Conservation (phyloP, 2,113 vertebrate genomes). For the Megaceryle torquata region DNA sequence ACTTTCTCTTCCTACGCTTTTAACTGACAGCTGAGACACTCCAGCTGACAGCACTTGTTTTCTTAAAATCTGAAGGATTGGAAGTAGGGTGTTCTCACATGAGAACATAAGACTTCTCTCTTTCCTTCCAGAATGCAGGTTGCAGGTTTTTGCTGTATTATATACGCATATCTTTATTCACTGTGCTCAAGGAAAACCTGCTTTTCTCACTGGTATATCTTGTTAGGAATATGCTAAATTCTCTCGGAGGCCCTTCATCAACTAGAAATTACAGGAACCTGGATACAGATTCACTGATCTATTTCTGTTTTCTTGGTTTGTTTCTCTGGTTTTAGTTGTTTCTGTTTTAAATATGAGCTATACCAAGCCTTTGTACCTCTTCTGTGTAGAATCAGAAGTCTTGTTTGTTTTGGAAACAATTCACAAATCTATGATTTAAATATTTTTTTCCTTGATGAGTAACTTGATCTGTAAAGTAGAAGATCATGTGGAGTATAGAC, state of each 20-base stretch:
- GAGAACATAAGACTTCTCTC: too few relatives aligned
- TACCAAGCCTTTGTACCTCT: neutral
- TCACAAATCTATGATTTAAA: neutral
- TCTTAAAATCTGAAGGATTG: neutral
- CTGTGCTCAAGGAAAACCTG: neutral
- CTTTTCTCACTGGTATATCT: neutral
- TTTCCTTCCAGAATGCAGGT: neutral
- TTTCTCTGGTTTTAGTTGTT: neutral
- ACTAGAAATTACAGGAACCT: neutral
- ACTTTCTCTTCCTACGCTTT: neutral
- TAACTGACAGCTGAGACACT: conserved; percentile 59
- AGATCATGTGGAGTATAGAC: neutral
- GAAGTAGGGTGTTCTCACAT: neutral
- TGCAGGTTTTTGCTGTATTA: neutral
- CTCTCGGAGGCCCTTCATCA: neutral
- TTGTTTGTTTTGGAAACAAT: neutral
- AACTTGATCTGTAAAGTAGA: neutral
- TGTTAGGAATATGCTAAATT: neutral
- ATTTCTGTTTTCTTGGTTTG: fast-evolving
- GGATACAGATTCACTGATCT: neutral
- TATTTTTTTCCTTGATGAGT: neutral
- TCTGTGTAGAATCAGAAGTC: neutral
- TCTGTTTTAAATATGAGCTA: neutral
- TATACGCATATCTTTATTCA: neutral
- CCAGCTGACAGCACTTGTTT: conserved; percentile 16